These are phyloP conservation scores for Cairina moschata DNA, from an alignment of 2,113 vertebrate species.

Conservation along the genomic window DNA sequence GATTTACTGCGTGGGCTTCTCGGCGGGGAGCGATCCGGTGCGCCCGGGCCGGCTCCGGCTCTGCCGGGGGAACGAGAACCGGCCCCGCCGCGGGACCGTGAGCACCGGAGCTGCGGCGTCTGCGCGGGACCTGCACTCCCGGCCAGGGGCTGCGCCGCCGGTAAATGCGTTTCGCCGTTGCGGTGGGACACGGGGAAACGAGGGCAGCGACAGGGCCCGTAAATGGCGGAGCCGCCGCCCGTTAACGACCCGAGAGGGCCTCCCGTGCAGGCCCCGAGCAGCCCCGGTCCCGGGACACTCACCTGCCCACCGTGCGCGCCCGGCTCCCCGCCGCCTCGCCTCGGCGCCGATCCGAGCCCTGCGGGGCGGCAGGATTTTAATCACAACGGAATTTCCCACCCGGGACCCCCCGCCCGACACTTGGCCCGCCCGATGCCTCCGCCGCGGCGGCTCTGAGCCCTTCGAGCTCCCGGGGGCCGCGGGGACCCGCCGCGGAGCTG, in stretches of 20 bases:
- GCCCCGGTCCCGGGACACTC: slow-evolving; percentile 10
- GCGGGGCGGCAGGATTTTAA: slow-evolving; percentile 5
- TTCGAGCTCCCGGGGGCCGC: no score
- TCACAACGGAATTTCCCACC: slow-evolving; percentile 14
- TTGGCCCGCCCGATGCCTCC: background rate
- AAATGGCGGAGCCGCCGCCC: background rate
- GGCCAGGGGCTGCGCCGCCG: background rate
- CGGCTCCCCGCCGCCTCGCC: background rate
- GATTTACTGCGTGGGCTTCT: background rate
- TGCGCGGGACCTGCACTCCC: background rate
- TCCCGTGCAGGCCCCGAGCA: background rate
- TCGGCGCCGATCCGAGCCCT: slow-evolving; percentile 13
- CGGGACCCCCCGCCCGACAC: background rate
- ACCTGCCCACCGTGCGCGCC: slow-evolving; percentile 20
- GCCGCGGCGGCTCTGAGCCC: background rate
- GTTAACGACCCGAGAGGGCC: background rate
- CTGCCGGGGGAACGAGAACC: background rate
- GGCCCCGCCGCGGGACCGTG: background rate
- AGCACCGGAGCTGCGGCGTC: background rate
- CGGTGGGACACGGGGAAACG: background rate
- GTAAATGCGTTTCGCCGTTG: background rate
- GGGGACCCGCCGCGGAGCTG: background rate
- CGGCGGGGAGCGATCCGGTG: background rate
- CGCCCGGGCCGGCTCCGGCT: background rate
- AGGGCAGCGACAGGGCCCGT: background rate